Conservation (phyloP, 2,888 invertebrate species). For the Epiperipatus broadwayi region DNA sequence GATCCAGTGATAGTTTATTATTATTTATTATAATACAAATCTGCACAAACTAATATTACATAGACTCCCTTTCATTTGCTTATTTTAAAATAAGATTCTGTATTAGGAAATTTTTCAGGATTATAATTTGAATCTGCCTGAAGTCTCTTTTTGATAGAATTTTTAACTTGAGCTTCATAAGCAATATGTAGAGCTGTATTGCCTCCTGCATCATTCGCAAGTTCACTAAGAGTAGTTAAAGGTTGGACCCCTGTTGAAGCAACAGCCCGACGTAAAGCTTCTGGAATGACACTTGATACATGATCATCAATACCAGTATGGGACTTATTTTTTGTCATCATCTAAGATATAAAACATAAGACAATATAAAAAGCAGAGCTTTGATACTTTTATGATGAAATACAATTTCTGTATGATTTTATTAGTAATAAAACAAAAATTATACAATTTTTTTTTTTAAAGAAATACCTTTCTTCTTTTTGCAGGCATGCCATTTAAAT, state of each 20-base stretch:
- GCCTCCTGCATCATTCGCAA: slow-evolving; percentile 33
- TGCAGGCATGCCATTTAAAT: slow-evolving; percentile 68
- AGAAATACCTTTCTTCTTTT: slow-evolving; percentile 58
- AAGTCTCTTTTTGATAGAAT: slow-evolving; percentile 32
- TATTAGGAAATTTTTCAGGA: slow-evolving; percentile 26
- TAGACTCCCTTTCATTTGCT: too few relatives aligned
- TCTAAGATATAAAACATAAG: slow-evolving; percentile 18
- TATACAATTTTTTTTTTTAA: slow-evolving; percentile 25
- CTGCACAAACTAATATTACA: too few relatives aligned
- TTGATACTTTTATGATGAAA: slow-evolving; percentile 4
- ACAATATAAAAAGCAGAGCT: slow-evolving; percentile 6
- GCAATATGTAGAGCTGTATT: slow-evolving; percentile 35
- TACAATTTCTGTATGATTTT: slow-evolving; percentile 20
- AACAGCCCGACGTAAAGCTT: slow-evolving; percentile 32
- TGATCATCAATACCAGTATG: slow-evolving; percentile 21
- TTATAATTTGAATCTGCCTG: slow-evolving; percentile 30
- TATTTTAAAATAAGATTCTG: slow-evolving; percentile 23
- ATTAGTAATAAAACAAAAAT: too few relatives aligned
- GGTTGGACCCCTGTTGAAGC: slow-evolving; percentile 34
- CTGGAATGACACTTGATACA: slow-evolving; percentile 23
- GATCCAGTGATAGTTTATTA: too few relatives aligned
- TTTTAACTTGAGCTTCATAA: slow-evolving; percentile 34
- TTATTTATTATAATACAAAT: too few relatives aligned
- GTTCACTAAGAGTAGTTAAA: slow-evolving; percentile 30
- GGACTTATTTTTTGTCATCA: slow-evolving; percentile 23